Evolutionary conservation across 1,140 invertebrate genomes (phyloP).

Genomic region (Neelides sp.): DNA sequence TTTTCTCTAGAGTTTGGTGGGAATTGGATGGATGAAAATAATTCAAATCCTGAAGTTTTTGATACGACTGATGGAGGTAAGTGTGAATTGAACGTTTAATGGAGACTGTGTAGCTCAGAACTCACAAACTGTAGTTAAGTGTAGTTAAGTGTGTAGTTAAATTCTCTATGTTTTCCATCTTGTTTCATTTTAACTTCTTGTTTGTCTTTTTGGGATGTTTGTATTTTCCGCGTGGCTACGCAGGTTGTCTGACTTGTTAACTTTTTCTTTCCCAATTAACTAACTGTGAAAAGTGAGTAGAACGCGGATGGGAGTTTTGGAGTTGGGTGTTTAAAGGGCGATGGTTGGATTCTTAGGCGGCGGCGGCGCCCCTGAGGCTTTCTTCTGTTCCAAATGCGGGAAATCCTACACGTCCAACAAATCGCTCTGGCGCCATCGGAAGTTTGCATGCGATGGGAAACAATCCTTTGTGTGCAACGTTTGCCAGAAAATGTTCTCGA

Average conservation of each 20-base stretch:
- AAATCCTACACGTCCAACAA: conserved; percentile 22
- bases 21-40: no score
- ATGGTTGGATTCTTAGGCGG: no score
- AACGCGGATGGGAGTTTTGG: neutral
- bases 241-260: neutral
- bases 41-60: no score
- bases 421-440: conserved; percentile 26
- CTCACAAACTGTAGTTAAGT: no score
- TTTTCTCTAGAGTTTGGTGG: no score
- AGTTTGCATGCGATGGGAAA: conserved; percentile 23
- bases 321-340: no score
- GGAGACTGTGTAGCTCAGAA: no score
- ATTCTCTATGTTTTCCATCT: no score
- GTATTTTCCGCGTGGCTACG: neutral
- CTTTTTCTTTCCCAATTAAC: neutral
- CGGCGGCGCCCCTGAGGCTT: neutral
- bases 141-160: no score
- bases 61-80: no score
- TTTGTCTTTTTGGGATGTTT: neutral
- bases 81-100: no score
- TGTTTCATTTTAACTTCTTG: no score
- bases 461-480: conserved; percentile 16
- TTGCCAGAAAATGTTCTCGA: conserved; percentile 20
- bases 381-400: conserved; percentile 18
- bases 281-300: neutral